Percentiles rank a stretch among this genome's conserved stretches.
These are phyloP conservation scores for Pollenia angustigena DNA, from an alignment of 2,888 invertebrate species.

Conservation along the genomic window DNA sequence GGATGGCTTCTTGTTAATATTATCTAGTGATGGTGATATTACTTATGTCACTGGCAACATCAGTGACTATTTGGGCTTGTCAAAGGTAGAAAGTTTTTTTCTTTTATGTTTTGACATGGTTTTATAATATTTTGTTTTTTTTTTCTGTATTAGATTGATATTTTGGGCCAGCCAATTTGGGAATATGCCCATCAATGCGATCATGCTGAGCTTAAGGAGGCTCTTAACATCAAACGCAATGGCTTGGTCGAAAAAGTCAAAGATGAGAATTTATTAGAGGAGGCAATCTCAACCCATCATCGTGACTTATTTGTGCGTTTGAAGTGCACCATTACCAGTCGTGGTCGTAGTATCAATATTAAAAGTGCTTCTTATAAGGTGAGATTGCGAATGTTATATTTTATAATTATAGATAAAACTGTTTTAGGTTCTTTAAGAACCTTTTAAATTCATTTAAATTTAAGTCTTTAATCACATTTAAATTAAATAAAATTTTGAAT, in stretches of 20 bases:
- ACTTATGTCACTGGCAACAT: conserved; percentile 97
- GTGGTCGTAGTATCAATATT: conserved; percentile 97
- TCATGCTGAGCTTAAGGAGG: conserved; percentile 93
- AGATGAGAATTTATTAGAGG: conserved; percentile 79
- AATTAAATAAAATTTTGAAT: neutral
- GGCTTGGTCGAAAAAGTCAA: conserved; percentile 80
- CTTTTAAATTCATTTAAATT: too few relatives aligned
- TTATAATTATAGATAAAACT: neutral
- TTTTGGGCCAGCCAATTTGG: conserved; percentile 96
- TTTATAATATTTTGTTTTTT: neutral
- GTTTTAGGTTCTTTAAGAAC: too few relatives aligned
- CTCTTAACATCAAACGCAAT: conserved; percentile 85
- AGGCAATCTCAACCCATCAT: conserved; percentile 81
- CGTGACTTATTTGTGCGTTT: conserved; percentile 86
- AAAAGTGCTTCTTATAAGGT: conserved; percentile 99
- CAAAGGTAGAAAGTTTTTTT: conserved; percentile 88
- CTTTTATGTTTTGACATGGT: neutral
- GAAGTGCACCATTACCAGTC: conserved; percentile 97
- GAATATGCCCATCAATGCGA: conserved; percentile 98
- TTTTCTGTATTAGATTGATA: conserved; percentile 90
- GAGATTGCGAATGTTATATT: conserved; percentile 73
- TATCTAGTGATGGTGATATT: conserved; percentile 95
- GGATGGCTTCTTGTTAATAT: conserved; percentile 95
- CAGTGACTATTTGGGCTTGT: conserved; percentile 94
- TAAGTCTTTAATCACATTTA: too few relatives aligned